These are phyloP conservation scores for Drosophila melanosoma DNA, from an alignment of 2,888 invertebrate species.

Conservation along the genomic window DNA sequence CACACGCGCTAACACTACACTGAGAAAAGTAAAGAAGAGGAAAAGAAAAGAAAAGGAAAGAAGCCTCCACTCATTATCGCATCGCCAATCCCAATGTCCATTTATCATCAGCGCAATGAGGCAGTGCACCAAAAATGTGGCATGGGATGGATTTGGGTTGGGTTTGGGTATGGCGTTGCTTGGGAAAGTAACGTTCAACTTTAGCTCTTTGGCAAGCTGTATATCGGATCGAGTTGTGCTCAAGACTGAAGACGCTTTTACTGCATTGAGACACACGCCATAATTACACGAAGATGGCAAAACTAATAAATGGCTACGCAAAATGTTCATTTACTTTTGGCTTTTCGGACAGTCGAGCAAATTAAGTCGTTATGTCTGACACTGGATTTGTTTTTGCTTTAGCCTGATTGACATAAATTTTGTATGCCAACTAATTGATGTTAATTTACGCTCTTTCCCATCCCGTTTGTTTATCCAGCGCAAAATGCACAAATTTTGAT, in stretches of 20 bases:
- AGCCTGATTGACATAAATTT: constrained; percentile 71
- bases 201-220: constrained; percentile 63
- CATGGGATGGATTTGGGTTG: too few relatives aligned
- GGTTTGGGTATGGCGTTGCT: neutral
- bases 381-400: constrained; percentile 48
- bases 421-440: constrained; percentile 73
- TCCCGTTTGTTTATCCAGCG: constrained; percentile 25
- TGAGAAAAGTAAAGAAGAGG: neutral
- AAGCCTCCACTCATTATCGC: constrained; percentile 70
- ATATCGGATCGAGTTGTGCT: constrained; percentile 21
- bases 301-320: constrained; percentile 59
- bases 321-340: constrained; percentile 61
- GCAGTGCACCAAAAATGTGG: constrained; percentile 16
- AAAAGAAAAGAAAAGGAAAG: constrained; percentile 4
- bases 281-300: constrained; percentile 61
- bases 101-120: constrained; percentile 70
- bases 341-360: constrained; percentile 43
- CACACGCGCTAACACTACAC: constrained; percentile 8
- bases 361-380: constrained; percentile 53
- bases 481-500: constrained; percentile 53
- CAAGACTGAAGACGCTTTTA: constrained; percentile 15
- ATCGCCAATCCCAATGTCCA: constrained; percentile 65
- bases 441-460: constrained; percentile 58
- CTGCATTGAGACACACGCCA: constrained; percentile 49
- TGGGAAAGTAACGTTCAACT: constrained; percentile 9